Base-by-base conservation (phyloP, 2,888 invertebrate species). In the Aphodius granarius region DNA sequence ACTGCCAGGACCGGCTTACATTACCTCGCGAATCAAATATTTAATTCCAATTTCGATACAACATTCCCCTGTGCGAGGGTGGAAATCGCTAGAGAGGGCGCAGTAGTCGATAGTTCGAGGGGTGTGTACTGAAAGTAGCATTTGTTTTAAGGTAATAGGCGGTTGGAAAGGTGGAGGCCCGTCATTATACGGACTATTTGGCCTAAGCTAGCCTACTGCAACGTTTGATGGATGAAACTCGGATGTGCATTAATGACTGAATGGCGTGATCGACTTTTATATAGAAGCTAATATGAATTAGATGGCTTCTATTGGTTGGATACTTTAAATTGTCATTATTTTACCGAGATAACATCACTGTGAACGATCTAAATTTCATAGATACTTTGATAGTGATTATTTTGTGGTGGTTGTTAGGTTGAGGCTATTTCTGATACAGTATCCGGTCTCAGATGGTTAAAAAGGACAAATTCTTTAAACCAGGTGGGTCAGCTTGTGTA, bases 101-200 rank as follows among this genome's bases (percentile, higher is more conserved):
- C 43, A 43, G 43, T 43, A 6, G 43, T 43, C 43, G 43, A 43
- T 43, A 43, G 9, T 43, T 43, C 2, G 43, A 43, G 43, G n/a
- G 43, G 43, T 43, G 43, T 43, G 43, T 43, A 43, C 9, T 43
- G 43, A 2, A 43, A 43, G 43, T 43, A 43, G 43, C 43, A 13
- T 43, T 43, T 3, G 43, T 43, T 9, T 43, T 6, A 43, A 43
- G 43, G 43, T 43, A 43, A 43, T 43, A 43, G 43, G 43, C 43
- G 43, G 43, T 43, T 43, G 43, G 9, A 43, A 13, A 43, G 43
- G 43, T 43, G 43, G 43, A 43, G 43, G 6, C 43, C 13, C 43
- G n/a, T 68, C 68, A 68, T 68, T 68, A 68, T 16, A n/a, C 68
- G 68, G 68, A 19, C 22, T 21, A 68, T 68, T 68, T 68, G 43